Percentiles rank a stretch among this genome's conserved stretches.
These are phyloP conservation scores for Eupithecia pulchellata DNA, from an alignment of 2,888 invertebrate genomes.

Conservation along the genomic window DNA sequence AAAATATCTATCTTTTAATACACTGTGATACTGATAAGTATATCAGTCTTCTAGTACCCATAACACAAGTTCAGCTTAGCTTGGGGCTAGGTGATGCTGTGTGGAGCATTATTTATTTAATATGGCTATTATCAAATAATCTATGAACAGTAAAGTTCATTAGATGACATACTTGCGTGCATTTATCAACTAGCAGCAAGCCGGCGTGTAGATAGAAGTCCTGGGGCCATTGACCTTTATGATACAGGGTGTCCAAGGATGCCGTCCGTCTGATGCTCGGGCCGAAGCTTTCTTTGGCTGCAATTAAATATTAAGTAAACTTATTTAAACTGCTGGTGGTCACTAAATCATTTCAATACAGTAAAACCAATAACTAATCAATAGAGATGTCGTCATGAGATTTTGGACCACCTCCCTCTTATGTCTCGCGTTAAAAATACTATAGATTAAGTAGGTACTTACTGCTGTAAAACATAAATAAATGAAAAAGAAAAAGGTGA, in stretches of 20 bases:
- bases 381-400: too few relatives aligned
- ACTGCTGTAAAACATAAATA: too few relatives aligned
- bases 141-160: constrained; percentile 26
- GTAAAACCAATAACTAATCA: too few relatives aligned
- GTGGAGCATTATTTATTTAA: background rate
- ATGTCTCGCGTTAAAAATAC: too few relatives aligned
- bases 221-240: constrained; percentile 91
- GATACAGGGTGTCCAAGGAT: constrained; percentile 91
- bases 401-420: too few relatives aligned
- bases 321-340: background rate
- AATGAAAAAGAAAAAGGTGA: too few relatives aligned
- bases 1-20: too few relatives aligned
- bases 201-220: constrained; percentile 89
- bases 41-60: background rate
- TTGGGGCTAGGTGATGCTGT: too few relatives aligned
- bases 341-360: background rate
- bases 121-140: constrained; percentile 8
- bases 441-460: too few relatives aligned
- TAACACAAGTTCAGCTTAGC: too few relatives aligned
- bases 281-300: constrained; percentile 83
- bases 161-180: constrained; percentile 88
- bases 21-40: too few relatives aligned
- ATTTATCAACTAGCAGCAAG: constrained; percentile 90
- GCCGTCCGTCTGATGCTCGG: constrained; percentile 90
- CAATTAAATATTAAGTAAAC: background rate